Conservation (phyloP, 1,140 invertebrate species). For the Cataglyphis hispanica region DNA sequence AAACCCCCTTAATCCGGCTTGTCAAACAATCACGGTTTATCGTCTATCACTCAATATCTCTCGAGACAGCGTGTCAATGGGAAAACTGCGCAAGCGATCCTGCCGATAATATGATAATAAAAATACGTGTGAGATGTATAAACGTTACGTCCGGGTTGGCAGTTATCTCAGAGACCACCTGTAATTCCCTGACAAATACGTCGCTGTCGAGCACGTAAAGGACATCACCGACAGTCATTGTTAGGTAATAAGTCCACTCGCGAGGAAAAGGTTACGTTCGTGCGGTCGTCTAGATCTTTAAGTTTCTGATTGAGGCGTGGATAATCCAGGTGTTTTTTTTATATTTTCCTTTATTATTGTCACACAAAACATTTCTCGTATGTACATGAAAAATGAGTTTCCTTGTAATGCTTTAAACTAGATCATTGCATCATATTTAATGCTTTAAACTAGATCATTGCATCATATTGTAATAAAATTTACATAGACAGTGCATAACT, state of each 20-base stretch:
- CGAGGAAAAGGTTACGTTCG: slow-evolving; percentile 51
- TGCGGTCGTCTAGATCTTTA: slow-evolving; percentile 42
- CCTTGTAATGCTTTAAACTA: too few species aligned
- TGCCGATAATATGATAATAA: slow-evolving; percentile 36
- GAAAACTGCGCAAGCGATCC: slow-evolving; percentile 25
- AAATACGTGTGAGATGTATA: slow-evolving; percentile 42
- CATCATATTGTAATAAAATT: background rate
- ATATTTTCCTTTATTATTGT: background rate
- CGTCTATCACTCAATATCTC: slow-evolving; percentile 30
- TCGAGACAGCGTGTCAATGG: background rate
- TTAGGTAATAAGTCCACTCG: slow-evolving; percentile 53
- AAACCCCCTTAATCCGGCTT: background rate
- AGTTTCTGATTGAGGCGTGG: background rate
- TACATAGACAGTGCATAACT: background rate
- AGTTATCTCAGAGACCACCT: background rate
- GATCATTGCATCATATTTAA: too few species aligned
- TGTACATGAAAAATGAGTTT: background rate
- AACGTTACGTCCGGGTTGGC: slow-evolving; percentile 51
- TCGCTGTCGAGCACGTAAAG: slow-evolving; percentile 35
- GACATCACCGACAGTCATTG: slow-evolving; percentile 29
- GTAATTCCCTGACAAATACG: slow-evolving; percentile 21
- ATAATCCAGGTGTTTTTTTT: background rate
- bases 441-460: background rate
- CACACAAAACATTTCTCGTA: too few species aligned
- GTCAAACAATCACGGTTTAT: background rate